phyloP scores from a whole-genome alignment of 2,888 invertebrate species.

The Tipula confusa region DNA sequence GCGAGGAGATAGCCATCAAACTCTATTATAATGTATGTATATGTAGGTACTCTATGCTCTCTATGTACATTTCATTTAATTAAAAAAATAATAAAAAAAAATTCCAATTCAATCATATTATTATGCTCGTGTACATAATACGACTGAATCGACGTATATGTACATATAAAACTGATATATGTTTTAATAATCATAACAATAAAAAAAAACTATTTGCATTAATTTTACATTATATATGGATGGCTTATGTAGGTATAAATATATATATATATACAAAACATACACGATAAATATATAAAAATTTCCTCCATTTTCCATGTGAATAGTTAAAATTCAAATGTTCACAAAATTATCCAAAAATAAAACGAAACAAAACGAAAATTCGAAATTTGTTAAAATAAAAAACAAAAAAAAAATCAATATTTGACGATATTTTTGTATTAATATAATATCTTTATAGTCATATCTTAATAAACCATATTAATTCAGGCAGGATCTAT shows the following conservation, averaged over 20 bases:
- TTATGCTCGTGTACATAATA: no score
- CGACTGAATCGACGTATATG: no score
- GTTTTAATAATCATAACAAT: neutral
- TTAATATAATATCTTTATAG: constrained; percentile 16
- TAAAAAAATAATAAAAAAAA: no score
- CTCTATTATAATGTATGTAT: no score
- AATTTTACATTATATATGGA: neutral
- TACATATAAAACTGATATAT: neutral
- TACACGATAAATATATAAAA: neutral
- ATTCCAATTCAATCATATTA: neutral
- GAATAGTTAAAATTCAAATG: neutral
- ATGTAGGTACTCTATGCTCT: neutral
- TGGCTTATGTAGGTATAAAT: no score
- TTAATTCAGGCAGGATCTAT: neutral
- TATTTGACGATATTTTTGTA: constrained; percentile 1
- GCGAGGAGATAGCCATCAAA: neutral
- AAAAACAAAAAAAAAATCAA: constrained; percentile 25
- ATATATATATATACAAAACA: neutral
- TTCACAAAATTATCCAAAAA: constrained; percentile 3
- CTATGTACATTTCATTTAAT: neutral
- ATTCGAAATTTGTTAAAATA: neutral
- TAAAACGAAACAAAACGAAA: neutral
- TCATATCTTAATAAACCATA: constrained; percentile 9
- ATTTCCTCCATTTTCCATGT: constrained; percentile 8
- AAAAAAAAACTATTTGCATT: constrained; percentile 25